Conservation (phyloP, 2,888 invertebrate species). For the Eilema caniola region DNA sequence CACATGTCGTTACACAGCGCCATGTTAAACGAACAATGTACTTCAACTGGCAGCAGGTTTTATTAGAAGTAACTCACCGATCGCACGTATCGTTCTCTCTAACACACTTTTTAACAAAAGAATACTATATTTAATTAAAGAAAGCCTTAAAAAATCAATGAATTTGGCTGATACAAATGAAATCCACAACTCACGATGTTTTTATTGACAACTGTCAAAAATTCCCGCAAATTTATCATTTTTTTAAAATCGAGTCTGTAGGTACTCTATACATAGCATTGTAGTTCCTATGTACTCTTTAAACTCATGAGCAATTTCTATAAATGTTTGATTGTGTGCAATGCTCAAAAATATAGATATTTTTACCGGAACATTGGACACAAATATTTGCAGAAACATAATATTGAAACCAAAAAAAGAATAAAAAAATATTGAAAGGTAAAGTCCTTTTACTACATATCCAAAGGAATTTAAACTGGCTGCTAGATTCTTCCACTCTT, state of each 20-base stretch:
- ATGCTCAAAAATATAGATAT: conserved; percentile 22
- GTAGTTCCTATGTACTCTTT: conserved; percentile 28
- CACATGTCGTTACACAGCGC: conserved; percentile 83
- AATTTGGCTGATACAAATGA: conserved; percentile 59
- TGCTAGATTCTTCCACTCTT: too few species aligned
- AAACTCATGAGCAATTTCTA: conserved; percentile 15
- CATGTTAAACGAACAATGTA: conserved; percentile 78
- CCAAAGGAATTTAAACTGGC: too few species aligned
- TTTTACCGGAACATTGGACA: not conserved
- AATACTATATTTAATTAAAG: conserved; percentile 41
- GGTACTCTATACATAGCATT: conserved; percentile 30
- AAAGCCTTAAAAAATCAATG: conserved; percentile 52
- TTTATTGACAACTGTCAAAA: conserved; percentile 84
- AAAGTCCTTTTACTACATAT: too few species aligned
- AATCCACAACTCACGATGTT: conserved; percentile 73
- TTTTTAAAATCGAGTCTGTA: conserved; percentile 37
- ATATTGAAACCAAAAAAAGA: too few species aligned
- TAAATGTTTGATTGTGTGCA: not conserved
- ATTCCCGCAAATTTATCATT: conserved; percentile 81
- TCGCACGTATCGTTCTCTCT: conserved; percentile 58
- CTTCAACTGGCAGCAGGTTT: conserved; percentile 57
- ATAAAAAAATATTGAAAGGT: too few species aligned
- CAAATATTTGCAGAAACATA: not conserved
- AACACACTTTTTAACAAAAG: conserved; percentile 41
- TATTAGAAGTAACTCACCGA: conserved; percentile 71